Percentiles rank a stretch among this genome's conserved stretches.
phyloP scores from a whole-genome alignment of 30 jellyfish, hydroid and myxozoan species.

The Pseudorhiza aurosa region DNA sequence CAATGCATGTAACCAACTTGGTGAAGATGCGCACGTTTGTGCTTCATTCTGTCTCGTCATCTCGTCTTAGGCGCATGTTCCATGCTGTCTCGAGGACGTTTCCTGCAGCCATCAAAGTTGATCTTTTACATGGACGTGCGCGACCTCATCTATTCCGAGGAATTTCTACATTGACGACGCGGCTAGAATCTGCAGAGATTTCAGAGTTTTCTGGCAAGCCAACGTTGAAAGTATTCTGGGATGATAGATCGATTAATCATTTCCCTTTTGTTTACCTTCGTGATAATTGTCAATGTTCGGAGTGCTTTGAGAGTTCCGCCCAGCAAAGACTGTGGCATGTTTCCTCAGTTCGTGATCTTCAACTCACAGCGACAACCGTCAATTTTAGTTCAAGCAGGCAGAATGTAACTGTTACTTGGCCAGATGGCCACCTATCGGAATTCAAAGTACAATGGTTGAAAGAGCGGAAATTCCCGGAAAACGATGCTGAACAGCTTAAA shows the following conservation, averaged over 20 bases:
- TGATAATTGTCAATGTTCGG: constrained; percentile 70
- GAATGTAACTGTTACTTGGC: constrained; percentile 49
- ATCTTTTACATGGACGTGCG: no score
- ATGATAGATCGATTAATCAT: not conserved
- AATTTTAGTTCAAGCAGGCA: not conserved
- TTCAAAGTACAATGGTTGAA: constrained; percentile 48
- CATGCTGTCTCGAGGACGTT: no score
- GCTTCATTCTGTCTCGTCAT: no score
- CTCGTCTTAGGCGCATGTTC: no score
- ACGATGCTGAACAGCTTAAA: constrained; percentile 11
- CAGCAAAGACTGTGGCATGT: constrained; percentile 30
- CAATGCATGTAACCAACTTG: no score
- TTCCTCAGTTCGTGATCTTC: not conserved
- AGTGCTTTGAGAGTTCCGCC: constrained; percentile 52
- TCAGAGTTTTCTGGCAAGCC: not conserved
- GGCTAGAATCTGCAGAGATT: not conserved
- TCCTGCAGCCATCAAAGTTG: no score
- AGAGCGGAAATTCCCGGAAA: constrained; percentile 52
- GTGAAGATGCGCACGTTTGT: no score
- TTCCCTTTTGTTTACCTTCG: constrained; percentile 60
- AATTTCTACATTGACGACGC: not conserved
- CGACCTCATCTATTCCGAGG: not conserved
- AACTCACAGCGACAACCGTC: constrained; percentile 14
- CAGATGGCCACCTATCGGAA: constrained; percentile 50
- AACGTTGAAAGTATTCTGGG: constrained; percentile 13